These are phyloP conservation scores for Idaea aversata DNA, from an alignment of 2,888 invertebrate genomes.

Conservation along the genomic window DNA sequence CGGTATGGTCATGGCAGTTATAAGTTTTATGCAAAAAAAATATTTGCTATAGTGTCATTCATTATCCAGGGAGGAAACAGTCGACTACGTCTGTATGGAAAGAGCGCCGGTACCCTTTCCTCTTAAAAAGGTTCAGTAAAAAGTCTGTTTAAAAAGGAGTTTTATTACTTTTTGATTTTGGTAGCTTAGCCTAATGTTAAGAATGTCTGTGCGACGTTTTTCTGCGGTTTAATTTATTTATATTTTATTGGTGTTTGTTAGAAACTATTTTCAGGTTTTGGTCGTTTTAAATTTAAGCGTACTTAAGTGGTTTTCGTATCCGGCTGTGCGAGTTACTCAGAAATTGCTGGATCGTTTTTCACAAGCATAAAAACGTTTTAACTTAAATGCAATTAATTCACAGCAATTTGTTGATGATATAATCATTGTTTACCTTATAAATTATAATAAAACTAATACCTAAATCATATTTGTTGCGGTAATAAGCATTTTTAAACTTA, in stretches of 20 bases:
- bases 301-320: neutral
- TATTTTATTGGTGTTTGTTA: neutral
- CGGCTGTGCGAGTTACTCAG: neutral
- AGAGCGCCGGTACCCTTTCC: too few relatives aligned
- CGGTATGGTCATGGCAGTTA: too few relatives aligned
- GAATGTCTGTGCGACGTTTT: slow-evolving; percentile 24
- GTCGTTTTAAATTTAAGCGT: neutral
- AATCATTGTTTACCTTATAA: neutral
- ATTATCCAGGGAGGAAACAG: too few relatives aligned
- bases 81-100: too few relatives aligned
- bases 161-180: slow-evolving; percentile 33
- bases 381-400: neutral
- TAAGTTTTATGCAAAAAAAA: too few relatives aligned
- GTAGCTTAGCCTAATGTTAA: slow-evolving; percentile 28
- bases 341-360: neutral
- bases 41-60: too few relatives aligned
- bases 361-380: neutral
- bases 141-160: slow-evolving; percentile 26
- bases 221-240: slow-evolving; percentile 13
- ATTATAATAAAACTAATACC: too few relatives aligned
- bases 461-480: too few relatives aligned
- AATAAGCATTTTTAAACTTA: too few relatives aligned
- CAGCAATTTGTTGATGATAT: neutral
- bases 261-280: neutral
- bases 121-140: slow-evolving; percentile 29